Evolutionary conservation across 2,113 vertebrate genomes (phyloP), one percentile per base, ranked within the genome.

Genomic region (Clarias magur): DNA sequence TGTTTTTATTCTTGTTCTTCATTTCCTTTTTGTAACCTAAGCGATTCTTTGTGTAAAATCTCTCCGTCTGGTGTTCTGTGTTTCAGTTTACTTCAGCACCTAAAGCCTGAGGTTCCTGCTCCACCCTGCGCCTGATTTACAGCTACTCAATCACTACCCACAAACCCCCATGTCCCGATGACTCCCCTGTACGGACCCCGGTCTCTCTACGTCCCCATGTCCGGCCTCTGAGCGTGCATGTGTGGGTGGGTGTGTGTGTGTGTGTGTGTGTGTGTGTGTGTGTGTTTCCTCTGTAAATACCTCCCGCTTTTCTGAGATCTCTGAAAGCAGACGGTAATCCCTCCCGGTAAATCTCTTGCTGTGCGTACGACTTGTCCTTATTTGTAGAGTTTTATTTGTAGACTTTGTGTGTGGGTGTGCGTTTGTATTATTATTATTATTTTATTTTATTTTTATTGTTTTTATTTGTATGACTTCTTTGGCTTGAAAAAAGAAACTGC

Each of bases 381-480:
- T 59, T 95, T 95, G 94, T 95, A 95, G 95, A 95, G 90, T 95
- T 95, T 95, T 95, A 95, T 95, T 96, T 95, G 95, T 96, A 95
- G 94, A 34, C 17, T 94, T 94, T 88, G 93, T 93, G 93, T 82
- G 93, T 87, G 94, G 85, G 91, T 90, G 93, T 87, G 90, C 83
- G 89, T 88, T 92, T 89, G 93, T 88, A 91, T 90, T 94, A 94
- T 93, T 92, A 94, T 93, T 92, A 91, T 91, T 92, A 12, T 94
- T 95, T 93, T 94, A 90, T 94, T 94, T 95, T 94, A 72, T 90
- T 94, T 94, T 95, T 94, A 72, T 93, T 94, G 95, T 94, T 88
- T 93, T 56, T 80, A 38, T 88, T 86, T 87, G 60, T 85, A 86
- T 73, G 19, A 86, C 38, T 90, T 88, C 82, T 94, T 95, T 94